phyloP scores from a whole-genome alignment of 2,797 vertebrate species.

The Pangasius djambal region DNA sequence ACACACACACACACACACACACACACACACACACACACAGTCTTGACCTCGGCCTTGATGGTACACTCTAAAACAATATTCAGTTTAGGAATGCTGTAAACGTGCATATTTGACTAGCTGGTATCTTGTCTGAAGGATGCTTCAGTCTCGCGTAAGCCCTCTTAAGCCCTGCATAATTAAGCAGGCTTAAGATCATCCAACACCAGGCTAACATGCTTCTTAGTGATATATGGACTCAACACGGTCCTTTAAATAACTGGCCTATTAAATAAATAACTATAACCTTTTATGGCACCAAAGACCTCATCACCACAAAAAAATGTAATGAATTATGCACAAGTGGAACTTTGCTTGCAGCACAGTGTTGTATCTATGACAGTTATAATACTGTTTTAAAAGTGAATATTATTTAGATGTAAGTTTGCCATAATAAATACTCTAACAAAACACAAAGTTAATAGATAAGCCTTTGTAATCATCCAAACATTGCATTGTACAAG shows the following conservation, averaged over 20 bases:
- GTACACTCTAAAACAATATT: constrained; percentile 6
- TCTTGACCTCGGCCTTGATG: background rate
- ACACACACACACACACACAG: constrained; percentile 16
- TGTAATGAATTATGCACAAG: background rate
- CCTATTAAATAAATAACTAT: constrained; percentile 7
- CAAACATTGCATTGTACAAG: background rate
- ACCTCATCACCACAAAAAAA: background rate
- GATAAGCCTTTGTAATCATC: background rate
- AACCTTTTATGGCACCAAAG: background rate
- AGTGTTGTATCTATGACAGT: background rate
- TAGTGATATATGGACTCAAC: background rate
- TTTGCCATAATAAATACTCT: background rate
- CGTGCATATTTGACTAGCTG: background rate
- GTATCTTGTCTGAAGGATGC: background rate
- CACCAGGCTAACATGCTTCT: background rate
- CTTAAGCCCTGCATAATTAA: constrained; percentile 1
- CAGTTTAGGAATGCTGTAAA: background rate
- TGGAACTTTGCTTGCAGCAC: constrained; percentile 13
- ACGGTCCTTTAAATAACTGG: background rate
- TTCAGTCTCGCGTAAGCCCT: background rate
- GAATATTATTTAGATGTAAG: background rate
- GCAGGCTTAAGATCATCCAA: background rate
- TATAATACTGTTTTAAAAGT: background rate
- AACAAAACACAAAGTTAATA: background rate
- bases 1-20: background rate